phyloP scores from a whole-genome alignment of 1,140 invertebrate genomes.

The Sipha flava region DNA sequence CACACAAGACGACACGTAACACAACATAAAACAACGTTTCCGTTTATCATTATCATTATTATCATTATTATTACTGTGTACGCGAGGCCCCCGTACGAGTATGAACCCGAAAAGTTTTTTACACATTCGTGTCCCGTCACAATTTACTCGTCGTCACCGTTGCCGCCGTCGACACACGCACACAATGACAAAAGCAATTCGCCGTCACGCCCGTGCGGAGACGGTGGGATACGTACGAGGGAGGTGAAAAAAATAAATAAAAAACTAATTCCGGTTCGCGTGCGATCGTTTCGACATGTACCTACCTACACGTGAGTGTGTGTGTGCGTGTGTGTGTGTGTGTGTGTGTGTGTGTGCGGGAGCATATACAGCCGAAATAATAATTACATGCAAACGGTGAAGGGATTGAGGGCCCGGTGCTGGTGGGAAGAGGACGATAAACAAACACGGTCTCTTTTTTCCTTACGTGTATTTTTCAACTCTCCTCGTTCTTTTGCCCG shows the following conservation, averaged over 20 bases:
- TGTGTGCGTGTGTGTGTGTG: neutral
- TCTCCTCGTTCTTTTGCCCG: neutral
- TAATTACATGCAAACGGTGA: neutral
- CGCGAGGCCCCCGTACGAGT: neutral
- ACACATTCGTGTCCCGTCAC: conserved; percentile 23
- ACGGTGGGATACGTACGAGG: neutral
- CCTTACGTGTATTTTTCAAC: too few species aligned
- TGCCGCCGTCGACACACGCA: neutral
- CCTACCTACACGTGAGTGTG: too few species aligned
- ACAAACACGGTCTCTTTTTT: neutral
- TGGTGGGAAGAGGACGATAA: neutral
- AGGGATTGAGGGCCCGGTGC: neutral
- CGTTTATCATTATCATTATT: neutral
- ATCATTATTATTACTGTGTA: too few species aligned
- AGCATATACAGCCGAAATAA: neutral
- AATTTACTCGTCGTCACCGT: neutral
- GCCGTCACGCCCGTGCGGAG: neutral
- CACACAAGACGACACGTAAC: neutral
- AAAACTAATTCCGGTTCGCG: conserved; percentile 23
- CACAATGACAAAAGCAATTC: conserved; percentile 8
- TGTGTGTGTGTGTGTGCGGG: neutral
- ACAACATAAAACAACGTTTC: neutral
- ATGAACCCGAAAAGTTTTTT: neutral
- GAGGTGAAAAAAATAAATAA: neutral
- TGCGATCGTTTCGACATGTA: conserved; percentile 16